Evolutionary conservation across 2,113 vertebrate species (phyloP).

Genomic region (Gadus macrocephalus): DNA sequence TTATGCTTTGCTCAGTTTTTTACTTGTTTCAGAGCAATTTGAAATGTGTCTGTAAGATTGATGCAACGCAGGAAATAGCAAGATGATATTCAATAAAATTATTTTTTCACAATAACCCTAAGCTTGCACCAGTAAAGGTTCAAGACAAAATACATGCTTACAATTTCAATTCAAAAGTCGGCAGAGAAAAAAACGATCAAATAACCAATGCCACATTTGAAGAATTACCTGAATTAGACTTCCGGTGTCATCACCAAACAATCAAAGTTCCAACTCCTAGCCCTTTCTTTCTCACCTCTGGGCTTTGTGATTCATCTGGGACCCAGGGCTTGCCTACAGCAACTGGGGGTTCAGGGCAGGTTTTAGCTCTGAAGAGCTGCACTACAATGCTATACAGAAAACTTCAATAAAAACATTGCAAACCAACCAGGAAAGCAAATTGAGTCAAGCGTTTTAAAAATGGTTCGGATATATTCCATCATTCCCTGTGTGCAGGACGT

Average conservation of each 20-base stretch:
- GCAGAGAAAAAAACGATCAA: neutral
- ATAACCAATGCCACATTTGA: neutral
- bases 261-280: neutral
- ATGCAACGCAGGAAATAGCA: neutral
- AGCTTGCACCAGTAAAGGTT: neutral
- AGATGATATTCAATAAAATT: neutral
- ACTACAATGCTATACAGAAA: neutral
- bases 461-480: neutral
- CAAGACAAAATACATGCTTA: neutral
- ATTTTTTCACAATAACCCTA: neutral
- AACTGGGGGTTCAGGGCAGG: neutral
- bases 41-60: neutral
- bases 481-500: neutral
- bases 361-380: neutral
- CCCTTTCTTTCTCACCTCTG: neutral
- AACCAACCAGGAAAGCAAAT: neutral
- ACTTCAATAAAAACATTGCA: neutral
- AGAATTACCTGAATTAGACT: neutral
- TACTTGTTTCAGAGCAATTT: neutral
- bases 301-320: constrained; percentile 4
- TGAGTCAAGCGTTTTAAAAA: neutral
- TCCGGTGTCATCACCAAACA: neutral
- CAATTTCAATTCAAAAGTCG: no score
- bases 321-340: neutral
- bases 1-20: no score